A percentile compares a stretch with the other conserved stretches of the same genome.
phyloP scores from a whole-genome alignment of 2,888 invertebrate species.

The Acanthococcus lagerstroemiae region DNA sequence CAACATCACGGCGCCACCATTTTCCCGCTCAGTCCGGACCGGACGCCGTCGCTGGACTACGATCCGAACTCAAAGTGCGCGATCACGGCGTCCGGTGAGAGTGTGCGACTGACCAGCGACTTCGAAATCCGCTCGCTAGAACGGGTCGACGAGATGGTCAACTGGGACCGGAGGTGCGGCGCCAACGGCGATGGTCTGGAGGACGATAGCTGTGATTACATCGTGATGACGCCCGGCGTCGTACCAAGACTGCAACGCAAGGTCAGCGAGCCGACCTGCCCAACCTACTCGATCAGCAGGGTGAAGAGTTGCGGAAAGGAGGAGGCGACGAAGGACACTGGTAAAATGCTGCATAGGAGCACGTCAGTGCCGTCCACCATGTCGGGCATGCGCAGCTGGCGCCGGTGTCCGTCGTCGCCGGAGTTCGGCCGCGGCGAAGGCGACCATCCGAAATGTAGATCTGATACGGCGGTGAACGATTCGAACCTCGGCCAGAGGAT shows the following conservation, averaged over 20 bases:
- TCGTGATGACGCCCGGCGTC: conserved; percentile 17
- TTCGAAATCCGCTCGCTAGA: conserved; percentile 2
- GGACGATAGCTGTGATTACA: conserved; percentile 5
- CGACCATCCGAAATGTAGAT: not conserved
- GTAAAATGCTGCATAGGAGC: conserved; percentile 5
- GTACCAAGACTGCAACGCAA: conserved; percentile 7
- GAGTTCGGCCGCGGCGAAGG: not conserved
- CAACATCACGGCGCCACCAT: conserved; percentile 20
- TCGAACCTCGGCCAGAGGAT: not conserved
- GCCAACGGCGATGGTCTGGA: not conserved
- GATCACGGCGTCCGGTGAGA: conserved; percentile 13
- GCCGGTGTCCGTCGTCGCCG: not conserved
- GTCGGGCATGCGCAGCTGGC: not conserved
- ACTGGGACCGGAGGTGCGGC: conserved; percentile 3
- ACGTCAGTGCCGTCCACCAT: conserved; percentile 23
- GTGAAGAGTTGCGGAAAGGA: not conserved
- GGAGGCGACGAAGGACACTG: not conserved
- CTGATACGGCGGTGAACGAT: not conserved
- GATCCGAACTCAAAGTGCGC: conserved; percentile 16
- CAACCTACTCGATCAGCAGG: not conserved
- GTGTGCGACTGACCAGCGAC: conserved; percentile 5
- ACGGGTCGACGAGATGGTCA: conserved; percentile 12
- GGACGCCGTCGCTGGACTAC: conserved; percentile 3
- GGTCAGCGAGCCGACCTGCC: conserved; percentile 13
- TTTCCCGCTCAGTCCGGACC: conserved; percentile 18